Evolutionary conservation across 2,888 invertebrate genomes (phyloP).

Genomic region (Scelioninae gen. 2): DNA sequence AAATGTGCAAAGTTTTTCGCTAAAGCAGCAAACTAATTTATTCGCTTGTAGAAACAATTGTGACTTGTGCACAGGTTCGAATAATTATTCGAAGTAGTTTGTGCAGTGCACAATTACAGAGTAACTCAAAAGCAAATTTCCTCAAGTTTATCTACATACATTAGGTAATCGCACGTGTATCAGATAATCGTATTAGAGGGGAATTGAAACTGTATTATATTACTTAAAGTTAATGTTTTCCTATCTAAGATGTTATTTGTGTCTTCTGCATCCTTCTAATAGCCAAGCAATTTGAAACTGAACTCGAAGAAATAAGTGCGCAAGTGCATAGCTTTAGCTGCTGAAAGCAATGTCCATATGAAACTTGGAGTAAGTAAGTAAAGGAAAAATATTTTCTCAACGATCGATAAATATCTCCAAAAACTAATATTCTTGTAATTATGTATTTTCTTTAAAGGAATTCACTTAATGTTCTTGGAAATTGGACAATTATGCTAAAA

Average conservation of each 20-base stretch:
- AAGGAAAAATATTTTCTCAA: too few species aligned
- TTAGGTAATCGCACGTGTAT: slow-evolving; percentile 53
- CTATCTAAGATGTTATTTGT: slow-evolving; percentile 27
- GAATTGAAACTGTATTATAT: slow-evolving; percentile 25
- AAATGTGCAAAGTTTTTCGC: too few species aligned
- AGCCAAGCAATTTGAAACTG: background rate
- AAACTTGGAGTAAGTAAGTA: too few species aligned
- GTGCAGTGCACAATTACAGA: slow-evolving; percentile 13
- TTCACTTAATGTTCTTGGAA: too few species aligned
- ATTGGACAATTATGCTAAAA: too few species aligned
- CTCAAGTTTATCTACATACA: slow-evolving; percentile 55
- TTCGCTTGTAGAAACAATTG: slow-evolving; percentile 41
- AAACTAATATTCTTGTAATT: too few species aligned
- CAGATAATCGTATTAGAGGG: slow-evolving; percentile 48
- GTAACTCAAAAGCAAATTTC: slow-evolving; percentile 53
- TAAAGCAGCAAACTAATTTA: slow-evolving; percentile 14
- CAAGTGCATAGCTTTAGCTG: too few species aligned
- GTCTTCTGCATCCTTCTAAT: slow-evolving; percentile 10
- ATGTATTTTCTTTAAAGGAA: too few species aligned
- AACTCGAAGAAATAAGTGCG: background rate
- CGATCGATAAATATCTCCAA: too few species aligned
- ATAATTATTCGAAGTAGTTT: slow-evolving; percentile 50
- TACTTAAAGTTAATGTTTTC: slow-evolving; percentile 40
- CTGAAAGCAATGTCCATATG: too few species aligned
- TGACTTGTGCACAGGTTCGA: slow-evolving; percentile 21